Evolutionary conservation across 2,113 vertebrate genomes (phyloP).

Genomic region (Porphyrio hochstetteri): DNA sequence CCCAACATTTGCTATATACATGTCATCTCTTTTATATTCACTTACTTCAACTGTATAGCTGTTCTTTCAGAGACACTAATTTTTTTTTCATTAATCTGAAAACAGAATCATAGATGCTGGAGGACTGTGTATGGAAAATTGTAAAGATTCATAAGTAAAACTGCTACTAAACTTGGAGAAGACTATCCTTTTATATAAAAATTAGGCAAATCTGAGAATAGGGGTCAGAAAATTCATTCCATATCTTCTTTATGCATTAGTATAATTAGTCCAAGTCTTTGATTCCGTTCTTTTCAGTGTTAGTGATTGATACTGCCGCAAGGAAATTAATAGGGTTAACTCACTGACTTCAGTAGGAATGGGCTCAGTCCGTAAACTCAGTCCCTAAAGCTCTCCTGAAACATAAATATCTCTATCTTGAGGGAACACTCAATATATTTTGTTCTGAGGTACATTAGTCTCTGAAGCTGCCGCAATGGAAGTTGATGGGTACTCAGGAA

Average conservation of each 20-base stretch:
- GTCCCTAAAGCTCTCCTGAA: conserved; percentile 1
- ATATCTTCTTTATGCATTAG: neutral
- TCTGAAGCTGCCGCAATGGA: neutral
- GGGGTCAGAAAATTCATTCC: neutral
- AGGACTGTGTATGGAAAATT: neutral
- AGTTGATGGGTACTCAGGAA: neutral
- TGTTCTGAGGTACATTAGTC: neutral
- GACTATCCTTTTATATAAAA: neutral
- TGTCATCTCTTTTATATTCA: neutral
- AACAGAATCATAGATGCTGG: neutral
- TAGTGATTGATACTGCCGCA: neutral
- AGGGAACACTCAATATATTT: conserved; percentile 24
- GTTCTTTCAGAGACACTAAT: neutral
- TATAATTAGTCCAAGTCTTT: neutral
- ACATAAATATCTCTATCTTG: conserved; percentile 16
- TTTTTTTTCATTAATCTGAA: neutral
- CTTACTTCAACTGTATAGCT: neutral
- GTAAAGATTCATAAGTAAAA: neutral
- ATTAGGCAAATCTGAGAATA: neutral
- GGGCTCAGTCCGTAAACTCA: neutral
- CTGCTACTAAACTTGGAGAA: neutral
- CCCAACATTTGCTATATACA: neutral
- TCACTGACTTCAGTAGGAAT: neutral
- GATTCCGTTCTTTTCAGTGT: neutral
- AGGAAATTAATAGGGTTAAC: neutral